Evolutionary conservation across 2,797 vertebrate genomes (phyloP), one percentile per base, ranked within the genome.

Genomic region (Myripristis jacobus): DNA sequence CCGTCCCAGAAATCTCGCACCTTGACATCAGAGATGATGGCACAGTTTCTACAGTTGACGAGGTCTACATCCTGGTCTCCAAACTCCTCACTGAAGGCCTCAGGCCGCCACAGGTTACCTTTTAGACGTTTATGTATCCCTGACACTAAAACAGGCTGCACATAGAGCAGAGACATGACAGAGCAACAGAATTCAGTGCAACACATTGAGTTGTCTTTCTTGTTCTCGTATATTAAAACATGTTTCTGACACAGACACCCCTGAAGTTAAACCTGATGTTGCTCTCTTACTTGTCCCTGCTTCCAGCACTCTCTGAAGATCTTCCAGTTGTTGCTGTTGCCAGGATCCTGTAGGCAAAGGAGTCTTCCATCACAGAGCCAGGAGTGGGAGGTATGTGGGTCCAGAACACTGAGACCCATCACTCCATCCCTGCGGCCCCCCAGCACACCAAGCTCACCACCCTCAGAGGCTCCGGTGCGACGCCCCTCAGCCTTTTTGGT

Each of bases 251-350:
- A 22, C 24, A 43, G 0, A 36, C 3, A 19, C 9, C 4, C 36
- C 41, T 34, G 10, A 9, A 53, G 44, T 68, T 16, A n/a, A 2
- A 31, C 27, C 31, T 1, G 52, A 16, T n/a, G 1, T 13, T 15
- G 18, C 21, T 66, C 11, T 13, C 92, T 79, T 91, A 99, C 98
- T 94, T 99, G 98, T 80, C 98, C 98, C 92, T 99, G 98, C 79
- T 99, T 99, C 98, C 98, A 99, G 91, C 98, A 99, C 82, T 99
- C 98, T 75, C 98, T 94, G 91, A 99, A 99, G 89, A 99, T 99
- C 92, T 99, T 99, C 98, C 98, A 99, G 91, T 99, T 99, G 93
- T 99, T 99, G 92, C 92, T 89, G 93, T 99, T 99, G 90, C 97
- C 95, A 67, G 98, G 97, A 87, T 99, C 97, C 82, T 99, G 98